These are phyloP conservation scores for Podarcis raffonei DNA, from an alignment of 2,113 vertebrate species.

Conservation along the genomic window DNA sequence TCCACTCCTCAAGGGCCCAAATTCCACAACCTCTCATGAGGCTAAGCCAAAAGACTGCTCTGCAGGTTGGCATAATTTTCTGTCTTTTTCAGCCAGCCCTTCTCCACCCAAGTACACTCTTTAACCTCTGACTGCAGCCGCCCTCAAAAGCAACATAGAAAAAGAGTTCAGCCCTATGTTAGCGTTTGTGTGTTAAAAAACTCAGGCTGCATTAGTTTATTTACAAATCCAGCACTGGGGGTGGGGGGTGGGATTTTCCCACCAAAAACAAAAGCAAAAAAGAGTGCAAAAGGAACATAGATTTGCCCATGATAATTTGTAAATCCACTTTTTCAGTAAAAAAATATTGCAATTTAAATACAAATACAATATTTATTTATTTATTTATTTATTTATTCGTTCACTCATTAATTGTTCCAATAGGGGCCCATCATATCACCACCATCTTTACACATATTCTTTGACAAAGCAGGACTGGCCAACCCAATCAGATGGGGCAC, in stretches of 20 bases:
- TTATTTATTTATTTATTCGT: no score
- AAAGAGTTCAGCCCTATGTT: background rate
- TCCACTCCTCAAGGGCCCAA: background rate
- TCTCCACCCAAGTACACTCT: rapidly evolving
- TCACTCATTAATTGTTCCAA: no score
- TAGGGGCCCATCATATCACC: no score
- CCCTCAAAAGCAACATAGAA: background rate
- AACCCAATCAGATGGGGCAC: no score
- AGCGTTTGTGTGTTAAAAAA: background rate
- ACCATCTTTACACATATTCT: no score
- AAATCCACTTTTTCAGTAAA: background rate
- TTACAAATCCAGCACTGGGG: background rate
- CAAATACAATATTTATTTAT: background rate
- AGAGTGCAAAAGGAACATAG: background rate
- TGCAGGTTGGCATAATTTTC: no score
- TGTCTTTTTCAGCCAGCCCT: background rate
- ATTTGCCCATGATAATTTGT: background rate
- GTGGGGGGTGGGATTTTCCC: rapidly evolving
- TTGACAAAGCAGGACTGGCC: no score
- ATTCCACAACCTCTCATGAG: background rate
- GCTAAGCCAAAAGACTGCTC: background rate
- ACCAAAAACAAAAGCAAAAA: background rate
- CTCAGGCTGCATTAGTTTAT: background rate
- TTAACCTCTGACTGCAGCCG: background rate
- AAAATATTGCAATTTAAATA: background rate